Evolutionary conservation across 1,140 invertebrate genomes (phyloP).

Genomic region (Caenorhabditis brenneri): DNA sequence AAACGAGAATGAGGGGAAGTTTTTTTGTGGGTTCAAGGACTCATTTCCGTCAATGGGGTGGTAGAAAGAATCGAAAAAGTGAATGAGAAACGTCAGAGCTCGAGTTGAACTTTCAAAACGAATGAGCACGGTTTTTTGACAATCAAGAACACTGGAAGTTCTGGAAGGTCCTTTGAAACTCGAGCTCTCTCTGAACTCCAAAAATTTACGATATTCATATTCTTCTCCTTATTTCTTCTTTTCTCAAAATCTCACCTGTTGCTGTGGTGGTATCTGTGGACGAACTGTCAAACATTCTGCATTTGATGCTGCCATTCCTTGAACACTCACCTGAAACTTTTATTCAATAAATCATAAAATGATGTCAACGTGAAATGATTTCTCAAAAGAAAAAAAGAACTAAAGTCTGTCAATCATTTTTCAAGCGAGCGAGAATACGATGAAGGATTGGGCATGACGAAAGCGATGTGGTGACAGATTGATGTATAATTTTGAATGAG

Average conservation of each 20-base stretch:
- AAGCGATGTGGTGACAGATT: not conserved
- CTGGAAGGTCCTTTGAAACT: too few species aligned
- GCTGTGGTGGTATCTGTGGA: not conserved
- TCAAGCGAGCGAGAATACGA: too few species aligned
- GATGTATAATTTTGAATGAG: conserved; percentile 4
- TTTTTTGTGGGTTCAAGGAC: not conserved
- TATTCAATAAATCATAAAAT: not conserved
- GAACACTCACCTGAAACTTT: not conserved
- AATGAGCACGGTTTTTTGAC: too few species aligned
- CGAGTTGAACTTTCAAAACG: too few species aligned
- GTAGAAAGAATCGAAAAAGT: too few species aligned
- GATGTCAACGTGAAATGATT: not conserved
- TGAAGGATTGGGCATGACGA: too few species aligned
- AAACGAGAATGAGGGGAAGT: not conserved
- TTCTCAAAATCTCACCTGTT: not conserved
- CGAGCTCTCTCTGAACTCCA: too few species aligned
- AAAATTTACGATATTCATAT: too few species aligned
- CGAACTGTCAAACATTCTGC: conserved; percentile 26
- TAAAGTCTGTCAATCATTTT: not conserved
- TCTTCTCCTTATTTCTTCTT: not conserved
- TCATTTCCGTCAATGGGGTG: too few species aligned
- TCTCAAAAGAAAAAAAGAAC: not conserved
- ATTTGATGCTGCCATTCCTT: not conserved
- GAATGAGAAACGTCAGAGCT: too few species aligned
- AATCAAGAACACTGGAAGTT: too few species aligned